phyloP scores from a whole-genome alignment of 2,888 invertebrate species.

The Sycophila texana region DNA sequence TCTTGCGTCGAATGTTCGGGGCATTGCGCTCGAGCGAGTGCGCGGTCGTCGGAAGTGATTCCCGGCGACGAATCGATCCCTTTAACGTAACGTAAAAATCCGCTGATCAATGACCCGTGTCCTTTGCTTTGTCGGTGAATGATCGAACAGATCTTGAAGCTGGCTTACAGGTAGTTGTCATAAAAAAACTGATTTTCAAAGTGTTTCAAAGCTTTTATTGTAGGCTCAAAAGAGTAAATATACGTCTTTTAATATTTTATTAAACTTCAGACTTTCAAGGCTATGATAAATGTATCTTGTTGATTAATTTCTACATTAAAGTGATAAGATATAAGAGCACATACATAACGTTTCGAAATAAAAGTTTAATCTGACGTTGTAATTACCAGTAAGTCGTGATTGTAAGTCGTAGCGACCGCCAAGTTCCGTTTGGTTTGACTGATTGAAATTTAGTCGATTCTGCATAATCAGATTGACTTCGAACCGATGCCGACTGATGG shows the following conservation, averaged over 20 bases:
- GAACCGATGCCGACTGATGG: neutral
- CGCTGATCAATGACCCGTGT: conserved; percentile 36
- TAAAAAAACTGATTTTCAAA: too few species aligned
- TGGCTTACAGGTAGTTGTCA: neutral
- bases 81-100: conserved; percentile 24
- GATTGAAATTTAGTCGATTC: conserved; percentile 41
- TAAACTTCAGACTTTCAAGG: too few species aligned
- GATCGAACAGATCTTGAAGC: conserved; percentile 8
- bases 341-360: too few species aligned
- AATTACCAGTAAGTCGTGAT: neutral
- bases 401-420: neutral
- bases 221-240: too few species aligned
- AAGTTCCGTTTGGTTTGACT: conserved; percentile 20
- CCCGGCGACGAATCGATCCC: too few species aligned
- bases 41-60: conserved; percentile 36
- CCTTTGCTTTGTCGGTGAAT: conserved; percentile 30
- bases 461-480: conserved; percentile 36
- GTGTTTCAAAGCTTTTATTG: too few species aligned
- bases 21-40: neutral
- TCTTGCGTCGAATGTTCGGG: neutral
- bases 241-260: too few species aligned
- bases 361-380: neutral
- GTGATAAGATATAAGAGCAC: too few species aligned
- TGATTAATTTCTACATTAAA: too few species aligned
- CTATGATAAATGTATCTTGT: too few species aligned